Evolutionary conservation across 2,113 vertebrate genomes (phyloP), one percentile per base, ranked within the genome.

Genomic region (Phylloscopus trochilus): DNA sequence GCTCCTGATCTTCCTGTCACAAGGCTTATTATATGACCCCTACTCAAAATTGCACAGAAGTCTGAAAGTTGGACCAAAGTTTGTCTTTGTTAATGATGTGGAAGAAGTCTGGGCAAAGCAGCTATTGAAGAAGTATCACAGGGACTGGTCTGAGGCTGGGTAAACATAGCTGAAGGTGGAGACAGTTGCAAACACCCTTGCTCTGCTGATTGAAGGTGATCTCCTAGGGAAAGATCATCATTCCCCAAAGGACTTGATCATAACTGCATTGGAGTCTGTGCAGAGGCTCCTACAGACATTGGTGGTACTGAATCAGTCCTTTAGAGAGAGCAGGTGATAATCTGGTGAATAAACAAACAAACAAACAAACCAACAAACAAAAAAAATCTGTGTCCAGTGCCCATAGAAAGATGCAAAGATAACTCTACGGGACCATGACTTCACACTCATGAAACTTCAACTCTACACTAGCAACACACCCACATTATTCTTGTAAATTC

Each of bases 401-500:
- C 68, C 62, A 31, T 30, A 73, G 88, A 91, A 91, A 67, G 53
- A 53, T 77, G 66, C 19, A 93, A 79, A 93, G 53, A 23, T 72
- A 72, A 60, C 60, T 95, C 35, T 64, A 67, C 87, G 92, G 85
- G 60, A 68, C 78, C 10, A 3, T 58, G 86, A 80, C 17, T 49
- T 84, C 87, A 83, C 72, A 62, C 72, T 82, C 78, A 85, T 13
- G 70, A 70, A 77, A 74, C 59, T 72, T 82, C 85, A 81, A 62
- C 15, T 79, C 46, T 9, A 22, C 62, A 22, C 21, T 77, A 94
- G 94, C 62, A 92, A 79, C 70, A 95, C 66, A 87, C 82, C 75
- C 94, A 89, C 74, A 46, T 58, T 88, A 91, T 92, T 89, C 93
- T 88, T 97, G 76, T 55, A 93, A 90, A 91, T 87, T 95, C 77